Conservation (phyloP, 1,140 invertebrate genomes). For the Papilio polytes region DNA sequence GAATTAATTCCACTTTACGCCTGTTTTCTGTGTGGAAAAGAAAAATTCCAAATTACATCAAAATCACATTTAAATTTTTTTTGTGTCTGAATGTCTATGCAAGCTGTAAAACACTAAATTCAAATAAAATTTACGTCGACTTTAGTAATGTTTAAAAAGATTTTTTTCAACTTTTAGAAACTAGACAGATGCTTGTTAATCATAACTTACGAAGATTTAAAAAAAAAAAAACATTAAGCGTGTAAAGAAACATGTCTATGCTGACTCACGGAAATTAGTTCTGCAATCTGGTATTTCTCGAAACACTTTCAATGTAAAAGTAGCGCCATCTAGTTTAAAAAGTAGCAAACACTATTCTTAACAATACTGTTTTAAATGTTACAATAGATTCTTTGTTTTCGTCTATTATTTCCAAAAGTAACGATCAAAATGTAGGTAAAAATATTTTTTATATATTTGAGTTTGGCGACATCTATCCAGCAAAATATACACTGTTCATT, state of each 20-base stretch:
- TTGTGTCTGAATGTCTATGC: no score
- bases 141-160: no score
- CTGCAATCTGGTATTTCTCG: constrained; percentile 15
- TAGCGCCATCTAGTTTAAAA: constrained; percentile 3
- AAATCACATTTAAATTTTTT: no score
- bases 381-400: neutral
- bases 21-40: no score
- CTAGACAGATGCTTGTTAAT: no score
- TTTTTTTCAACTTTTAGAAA: no score
- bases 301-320: neutral
- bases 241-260: neutral
- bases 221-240: neutral
- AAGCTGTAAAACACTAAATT: no score
- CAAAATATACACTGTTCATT: neutral
- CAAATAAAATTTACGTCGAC: no score
- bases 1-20: no score
- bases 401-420: neutral
- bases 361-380: neutral
- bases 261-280: constrained; percentile 33
- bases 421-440: neutral
- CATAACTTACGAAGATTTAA: no score
- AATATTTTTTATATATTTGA: neutral
- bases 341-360: neutral
- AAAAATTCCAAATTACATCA: no score
- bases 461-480: neutral